phyloP scores from a whole-genome alignment of 2,797 vertebrate genomes.

The Sebastes ruberrimus region DNA sequence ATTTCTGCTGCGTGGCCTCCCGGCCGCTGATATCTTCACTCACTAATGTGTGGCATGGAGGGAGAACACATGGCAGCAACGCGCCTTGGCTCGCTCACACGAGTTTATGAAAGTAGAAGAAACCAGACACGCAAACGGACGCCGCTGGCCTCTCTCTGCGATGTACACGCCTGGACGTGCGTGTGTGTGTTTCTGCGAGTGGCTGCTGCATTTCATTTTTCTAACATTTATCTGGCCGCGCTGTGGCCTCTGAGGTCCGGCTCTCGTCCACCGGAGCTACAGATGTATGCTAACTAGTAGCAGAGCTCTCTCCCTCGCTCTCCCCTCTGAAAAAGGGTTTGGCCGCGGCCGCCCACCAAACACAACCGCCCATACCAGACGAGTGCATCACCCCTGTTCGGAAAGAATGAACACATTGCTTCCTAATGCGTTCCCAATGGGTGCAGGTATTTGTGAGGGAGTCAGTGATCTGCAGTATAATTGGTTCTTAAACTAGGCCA shows the following conservation, averaged over 20 bases:
- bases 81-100: slow-evolving; percentile 49
- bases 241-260: slow-evolving; percentile 61
- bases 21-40: slow-evolving; percentile 56
- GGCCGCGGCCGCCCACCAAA: slow-evolving; percentile 67
- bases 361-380: slow-evolving; percentile 76
- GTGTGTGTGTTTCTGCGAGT: slow-evolving; percentile 48
- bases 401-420: slow-evolving; percentile 82
- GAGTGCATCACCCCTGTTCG: slow-evolving; percentile 76
- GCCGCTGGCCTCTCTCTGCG: slow-evolving; percentile 26
- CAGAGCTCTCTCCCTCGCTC: slow-evolving; percentile 59
- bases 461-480: slow-evolving; percentile 59
- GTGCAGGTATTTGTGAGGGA: slow-evolving; percentile 75
- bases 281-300: slow-evolving; percentile 79
- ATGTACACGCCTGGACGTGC: slow-evolving; percentile 32
- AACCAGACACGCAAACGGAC: slow-evolving; percentile 76
- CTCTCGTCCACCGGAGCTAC: slow-evolving; percentile 63
- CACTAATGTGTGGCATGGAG: slow-evolving; percentile 68
- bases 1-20: slow-evolving; percentile 42
- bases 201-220: slow-evolving; percentile 76
- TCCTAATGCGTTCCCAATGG: slow-evolving; percentile 81
- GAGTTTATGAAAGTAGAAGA: slow-evolving; percentile 56
- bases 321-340: slow-evolving; percentile 38
- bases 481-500: slow-evolving; percentile 63
- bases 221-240: slow-evolving; percentile 59
- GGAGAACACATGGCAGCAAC: slow-evolving; percentile 72